A percentile compares a stretch with the other conserved stretches of the same genome.
phyloP scores from a whole-genome alignment of 2,113 vertebrate genomes.

The Mus pahari region DNA sequence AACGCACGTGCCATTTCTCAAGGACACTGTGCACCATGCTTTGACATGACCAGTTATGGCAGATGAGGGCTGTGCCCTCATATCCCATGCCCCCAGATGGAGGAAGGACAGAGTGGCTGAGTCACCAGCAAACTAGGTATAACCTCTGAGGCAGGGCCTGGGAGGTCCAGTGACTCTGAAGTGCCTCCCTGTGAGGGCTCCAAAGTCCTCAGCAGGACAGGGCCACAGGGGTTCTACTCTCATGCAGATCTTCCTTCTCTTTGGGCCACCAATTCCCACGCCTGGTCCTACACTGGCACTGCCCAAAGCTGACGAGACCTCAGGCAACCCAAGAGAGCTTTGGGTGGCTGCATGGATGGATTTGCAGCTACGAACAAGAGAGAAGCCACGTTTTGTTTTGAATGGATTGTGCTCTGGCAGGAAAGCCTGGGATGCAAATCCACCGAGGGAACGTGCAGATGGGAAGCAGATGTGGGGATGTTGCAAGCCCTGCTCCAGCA shows the following conservation, averaged over 20 bases:
- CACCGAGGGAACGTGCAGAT: slow-evolving; percentile 57
- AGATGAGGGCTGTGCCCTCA: not conserved
- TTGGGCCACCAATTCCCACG: not conserved
- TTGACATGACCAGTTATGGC: not conserved
- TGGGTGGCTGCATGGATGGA: slow-evolving; percentile 37
- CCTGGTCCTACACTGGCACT: not conserved
- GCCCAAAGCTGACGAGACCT: not conserved
- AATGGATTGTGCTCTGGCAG: slow-evolving; percentile 65
- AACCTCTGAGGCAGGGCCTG: not conserved
- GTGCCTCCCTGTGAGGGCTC: not conserved
- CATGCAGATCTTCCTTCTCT: not conserved
- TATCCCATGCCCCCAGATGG: not conserved
- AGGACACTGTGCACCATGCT: not conserved
- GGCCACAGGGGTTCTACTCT: not conserved
- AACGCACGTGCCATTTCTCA: not conserved
- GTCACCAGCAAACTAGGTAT: not conserved
- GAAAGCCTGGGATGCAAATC: slow-evolving; percentile 58
- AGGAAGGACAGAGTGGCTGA: not conserved
- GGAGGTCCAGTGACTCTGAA: not conserved
- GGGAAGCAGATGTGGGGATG: slow-evolving; percentile 76
- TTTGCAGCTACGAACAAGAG: slow-evolving; percentile 50
- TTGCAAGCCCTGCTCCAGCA: not conserved
- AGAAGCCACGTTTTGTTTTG: slow-evolving; percentile 69
- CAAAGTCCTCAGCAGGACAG: not conserved
- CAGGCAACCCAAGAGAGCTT: slow-evolving; percentile 30